Evolutionary conservation across 2,888 invertebrate genomes (phyloP).

Genomic region (Toxonevra muliebris): DNA sequence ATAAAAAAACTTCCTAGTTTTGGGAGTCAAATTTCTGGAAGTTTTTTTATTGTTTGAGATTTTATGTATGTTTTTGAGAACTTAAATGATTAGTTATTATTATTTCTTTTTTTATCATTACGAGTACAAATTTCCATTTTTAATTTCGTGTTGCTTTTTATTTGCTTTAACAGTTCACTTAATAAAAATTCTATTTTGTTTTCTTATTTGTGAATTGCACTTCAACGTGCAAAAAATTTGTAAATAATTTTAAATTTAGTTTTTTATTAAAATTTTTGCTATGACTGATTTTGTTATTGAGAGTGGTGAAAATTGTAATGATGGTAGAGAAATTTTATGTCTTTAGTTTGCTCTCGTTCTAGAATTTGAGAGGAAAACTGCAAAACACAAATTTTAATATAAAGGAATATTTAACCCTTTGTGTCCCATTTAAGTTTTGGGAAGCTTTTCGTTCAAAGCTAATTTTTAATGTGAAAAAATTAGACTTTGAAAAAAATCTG

Average conservation of each 20-base stretch:
- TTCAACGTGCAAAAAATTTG: slow-evolving; percentile 32
- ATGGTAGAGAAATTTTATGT: too few species aligned
- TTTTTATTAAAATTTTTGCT: neutral
- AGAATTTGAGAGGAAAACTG: too few species aligned
- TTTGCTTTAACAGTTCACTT: slow-evolving; percentile 18
- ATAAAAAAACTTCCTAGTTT: slow-evolving; percentile 26
- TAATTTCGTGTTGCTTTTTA: neutral
- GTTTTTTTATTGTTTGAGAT: slow-evolving; percentile 20
- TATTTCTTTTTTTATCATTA: neutral
- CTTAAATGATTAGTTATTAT: neutral
- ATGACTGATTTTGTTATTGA: neutral
- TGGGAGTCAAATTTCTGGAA: slow-evolving; percentile 26
- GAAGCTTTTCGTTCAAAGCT: too few species aligned
- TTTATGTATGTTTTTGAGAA: too few species aligned
- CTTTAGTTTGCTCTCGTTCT: too few species aligned
- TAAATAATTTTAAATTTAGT: slow-evolving; percentile 25
- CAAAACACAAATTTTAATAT: too few species aligned
- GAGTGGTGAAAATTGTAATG: neutral
- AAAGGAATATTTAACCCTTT: too few species aligned
- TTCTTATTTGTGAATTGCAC: slow-evolving; percentile 33
- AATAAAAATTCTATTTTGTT: slow-evolving; percentile 22
- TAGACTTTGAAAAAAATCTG: too few species aligned
- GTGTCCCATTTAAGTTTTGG: too few species aligned
- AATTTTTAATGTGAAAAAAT: too few species aligned
- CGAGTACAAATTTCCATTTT: slow-evolving; percentile 2